Evolutionary conservation across 2,888 invertebrate genomes (phyloP).

Genomic region (Norana najaformis): DNA sequence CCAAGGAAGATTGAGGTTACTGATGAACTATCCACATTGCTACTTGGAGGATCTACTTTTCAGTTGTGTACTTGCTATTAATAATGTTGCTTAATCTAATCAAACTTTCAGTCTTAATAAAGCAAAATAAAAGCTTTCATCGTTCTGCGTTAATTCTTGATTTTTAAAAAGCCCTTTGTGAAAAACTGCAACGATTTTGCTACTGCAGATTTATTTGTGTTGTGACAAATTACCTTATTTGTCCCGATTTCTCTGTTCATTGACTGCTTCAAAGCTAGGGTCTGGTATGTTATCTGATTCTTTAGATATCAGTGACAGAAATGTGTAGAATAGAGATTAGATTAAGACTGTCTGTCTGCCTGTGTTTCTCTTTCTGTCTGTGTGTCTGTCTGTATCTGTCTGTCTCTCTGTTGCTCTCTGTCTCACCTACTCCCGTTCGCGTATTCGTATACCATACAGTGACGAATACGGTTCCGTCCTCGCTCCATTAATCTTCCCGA

Average conservation of each 20-base stretch:
- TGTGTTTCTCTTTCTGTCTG: too few species aligned
- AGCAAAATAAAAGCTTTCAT: not conserved
- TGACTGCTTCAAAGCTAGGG: not conserved
- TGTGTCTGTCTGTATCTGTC: too few species aligned
- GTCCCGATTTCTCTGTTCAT: too few species aligned
- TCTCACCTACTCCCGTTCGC: too few species aligned
- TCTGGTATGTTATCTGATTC: not conserved
- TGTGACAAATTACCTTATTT: not conserved
- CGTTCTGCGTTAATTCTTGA: not conserved
- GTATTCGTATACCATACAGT: too few species aligned
- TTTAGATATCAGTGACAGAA: too few species aligned
- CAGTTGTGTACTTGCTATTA: not conserved
- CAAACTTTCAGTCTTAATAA: not conserved
- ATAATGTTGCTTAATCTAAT: not conserved
- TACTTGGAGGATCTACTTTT: not conserved
- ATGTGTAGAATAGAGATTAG: too few species aligned
- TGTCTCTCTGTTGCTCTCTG: too few species aligned
- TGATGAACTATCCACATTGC: not conserved
- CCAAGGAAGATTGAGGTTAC: slow-evolving; percentile 18
- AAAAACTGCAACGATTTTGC: not conserved
- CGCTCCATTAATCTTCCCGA: not conserved
- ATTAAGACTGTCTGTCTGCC: too few species aligned
- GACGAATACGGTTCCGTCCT: too few species aligned
- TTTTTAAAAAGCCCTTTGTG: not conserved
- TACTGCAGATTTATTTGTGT: not conserved